Base-by-base conservation (phyloP, 92 coral and sea anemone genomes). In the Palythoa grandiflora region DNA sequence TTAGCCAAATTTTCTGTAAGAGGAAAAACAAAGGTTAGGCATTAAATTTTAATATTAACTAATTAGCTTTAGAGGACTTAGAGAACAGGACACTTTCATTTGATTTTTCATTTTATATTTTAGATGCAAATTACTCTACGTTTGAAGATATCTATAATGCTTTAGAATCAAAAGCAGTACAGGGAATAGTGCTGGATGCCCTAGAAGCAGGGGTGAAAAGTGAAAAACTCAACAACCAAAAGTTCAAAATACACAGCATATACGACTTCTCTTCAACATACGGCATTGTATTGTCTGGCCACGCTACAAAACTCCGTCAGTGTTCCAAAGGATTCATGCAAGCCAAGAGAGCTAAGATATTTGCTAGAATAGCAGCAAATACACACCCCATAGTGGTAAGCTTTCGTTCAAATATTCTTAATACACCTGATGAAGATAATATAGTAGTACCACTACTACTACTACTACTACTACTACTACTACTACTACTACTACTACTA, bases 111-210 rank as follows among this genome's bases (percentile, higher is more conserved):
- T 15, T 28, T 71, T 88, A 15, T 1, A 20, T 76, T 68, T 38
- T 17, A 89, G 91, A 89, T 20, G 59, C 36, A 8, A 61, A 61
- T 6, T 89, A 89, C 55, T 37, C 55, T 2, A 73, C 85, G 17
- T 86, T 80, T 39, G 70, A 52, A 20, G 88, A 81, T 19, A 61
- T 89, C 17, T 73, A 89, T 38, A 35, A 13, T 13, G 91, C 78
- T 40, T 63, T 89, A 37, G 40, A 57, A 9, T 68, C 78, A 5
- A 60, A 88, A 17, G 74, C 78, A 6, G 91, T 89, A 21, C 85
- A 75, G 50, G 91, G 91, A 21, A 86, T 80, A 15, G 73, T 89
- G 44, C 16, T 89, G 63, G 91, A 89, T 83, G 91, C 88, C 19
- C 86, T 73, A 35, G 79, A 73, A 74, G 88, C 91, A 0, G 91